Base-by-base conservation (phyloP, 2,797 vertebrate genomes). In the Tamandua tetradactyla region DNA sequence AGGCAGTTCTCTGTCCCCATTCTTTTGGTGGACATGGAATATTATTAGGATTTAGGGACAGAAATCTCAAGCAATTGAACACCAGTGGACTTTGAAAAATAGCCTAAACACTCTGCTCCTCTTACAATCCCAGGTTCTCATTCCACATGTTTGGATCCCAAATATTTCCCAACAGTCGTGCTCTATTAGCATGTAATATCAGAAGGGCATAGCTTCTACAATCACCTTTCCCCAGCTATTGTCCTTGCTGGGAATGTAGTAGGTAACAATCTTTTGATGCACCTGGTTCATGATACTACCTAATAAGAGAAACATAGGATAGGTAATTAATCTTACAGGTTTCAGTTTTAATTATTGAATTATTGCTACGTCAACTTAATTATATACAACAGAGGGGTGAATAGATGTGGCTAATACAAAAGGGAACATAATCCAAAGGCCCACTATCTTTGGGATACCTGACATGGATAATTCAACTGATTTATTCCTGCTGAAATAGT, bases 171-270 rank as follows among this genome's bases (percentile, higher is more conserved):
- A 62, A 30, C 20, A 20, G 66, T 79, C 83, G 44, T 82, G 78
- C 0, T 91, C 11, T 64, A 20, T 81, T 78, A 87, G 55, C 79
- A 84, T 15, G n/a, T 18, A 68, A 8, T 40, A 42, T 80, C 82
- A 85, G 35, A 94, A 87, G n/a, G 59, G 27, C 5, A 20, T 61
- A 8, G 52, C 42, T 93, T 81, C 40, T 55, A 40, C 3, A 27
- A 7, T 96, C 86, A 96, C 96, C 91, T 96, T 95, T 89, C 86
- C 94, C 97, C 96, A 97, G 76, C 42, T 74, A 3, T 91, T 94
- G 84, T 96, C 84, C 84, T 95, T 94, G 42, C 61, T 95, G 40
- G 95, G 93, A 85, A 97, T 82, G 72, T 79, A 74, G 87, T 96
- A 97, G 69, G 40, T 84, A 91, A 96, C 87, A 59, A 82, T 74